These are phyloP conservation scores for Drosophila azteca DNA, from an alignment of 1,140 invertebrate genomes.

Conservation along the genomic window DNA sequence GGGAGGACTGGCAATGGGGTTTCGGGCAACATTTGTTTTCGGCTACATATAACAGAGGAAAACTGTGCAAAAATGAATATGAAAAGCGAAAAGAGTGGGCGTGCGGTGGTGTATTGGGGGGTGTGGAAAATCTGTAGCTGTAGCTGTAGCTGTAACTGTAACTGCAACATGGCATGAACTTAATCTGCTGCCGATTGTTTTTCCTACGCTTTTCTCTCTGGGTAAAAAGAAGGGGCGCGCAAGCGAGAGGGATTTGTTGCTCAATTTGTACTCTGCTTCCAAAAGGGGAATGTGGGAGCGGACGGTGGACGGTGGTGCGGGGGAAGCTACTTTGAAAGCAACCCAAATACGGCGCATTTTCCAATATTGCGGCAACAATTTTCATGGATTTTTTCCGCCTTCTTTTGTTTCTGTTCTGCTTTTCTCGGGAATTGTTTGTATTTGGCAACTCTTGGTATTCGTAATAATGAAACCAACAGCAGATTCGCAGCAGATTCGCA, in stretches of 20 bases:
- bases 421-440: constrained; percentile 50
- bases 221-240: no score
- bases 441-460: constrained; percentile 70
- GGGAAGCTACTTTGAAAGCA: constrained; percentile 36
- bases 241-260: constrained; percentile 54
- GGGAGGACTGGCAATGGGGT: constrained; percentile 28
- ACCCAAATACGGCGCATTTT: constrained; percentile 77
- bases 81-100: constrained; percentile 21
- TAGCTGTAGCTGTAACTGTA: constrained; percentile 59
- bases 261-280: constrained; percentile 56
- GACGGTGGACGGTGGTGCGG: no score
- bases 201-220: constrained; percentile 30
- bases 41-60: constrained; percentile 61
- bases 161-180: constrained; percentile 81
- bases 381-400: constrained; percentile 65
- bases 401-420: constrained; percentile 28
- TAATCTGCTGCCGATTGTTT: constrained; percentile 78
- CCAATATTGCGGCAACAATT: constrained; percentile 80
- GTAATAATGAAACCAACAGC: constrained; percentile 76
- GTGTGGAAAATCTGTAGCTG: constrained; percentile 65
- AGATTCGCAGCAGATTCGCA: constrained; percentile 48
- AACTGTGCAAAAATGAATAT: constrained; percentile 76
- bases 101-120: constrained; percentile 16
- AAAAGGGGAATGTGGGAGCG: background rate
- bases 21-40: constrained; percentile 78